Conservation (phyloP, 2,888 invertebrate genomes). For the Dromius quadrimaculatus region DNA sequence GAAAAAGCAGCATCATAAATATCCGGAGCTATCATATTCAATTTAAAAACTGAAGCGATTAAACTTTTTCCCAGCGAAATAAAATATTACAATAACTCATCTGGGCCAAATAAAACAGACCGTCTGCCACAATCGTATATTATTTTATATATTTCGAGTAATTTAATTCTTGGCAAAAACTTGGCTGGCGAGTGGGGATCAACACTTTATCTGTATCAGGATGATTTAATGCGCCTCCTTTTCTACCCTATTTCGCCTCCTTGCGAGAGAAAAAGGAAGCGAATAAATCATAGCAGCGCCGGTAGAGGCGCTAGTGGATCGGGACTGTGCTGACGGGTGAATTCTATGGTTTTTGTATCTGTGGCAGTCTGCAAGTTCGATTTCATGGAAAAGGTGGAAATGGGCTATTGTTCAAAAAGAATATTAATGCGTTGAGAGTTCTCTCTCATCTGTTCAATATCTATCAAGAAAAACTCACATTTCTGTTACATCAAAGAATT, state of each 20-base stretch:
- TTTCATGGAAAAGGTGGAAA: background rate
- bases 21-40: conserved; percentile 11
- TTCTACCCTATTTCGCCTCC: conserved; percentile 43
- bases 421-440: conserved; percentile 14
- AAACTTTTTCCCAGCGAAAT: conserved; percentile 19
- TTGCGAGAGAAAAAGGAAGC: conserved; percentile 35
- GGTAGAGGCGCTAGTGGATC: conserved; percentile 16
- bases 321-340: background rate
- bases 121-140: conserved; percentile 39
- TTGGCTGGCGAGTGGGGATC: conserved; percentile 27
- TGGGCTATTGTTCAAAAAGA: background rate
- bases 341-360: conserved; percentile 5
- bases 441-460: too few species aligned
- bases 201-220: conserved; percentile 49
- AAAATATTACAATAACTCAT: conserved; percentile 42
- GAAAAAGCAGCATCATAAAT: background rate
- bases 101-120: conserved; percentile 21
- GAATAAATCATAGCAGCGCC: conserved; percentile 35
- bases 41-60: conserved; percentile 37
- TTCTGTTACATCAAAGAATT: too few species aligned
- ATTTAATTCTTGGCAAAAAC: conserved; percentile 48
- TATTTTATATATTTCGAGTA: conserved; percentile 50
- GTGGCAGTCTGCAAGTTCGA: conserved; percentile 18
- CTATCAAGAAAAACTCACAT: too few species aligned
- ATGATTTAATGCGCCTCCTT: conserved; percentile 46